phyloP scores from a whole-genome alignment of 1,140 invertebrate genomes.

The Lepidurus couesii region DNA sequence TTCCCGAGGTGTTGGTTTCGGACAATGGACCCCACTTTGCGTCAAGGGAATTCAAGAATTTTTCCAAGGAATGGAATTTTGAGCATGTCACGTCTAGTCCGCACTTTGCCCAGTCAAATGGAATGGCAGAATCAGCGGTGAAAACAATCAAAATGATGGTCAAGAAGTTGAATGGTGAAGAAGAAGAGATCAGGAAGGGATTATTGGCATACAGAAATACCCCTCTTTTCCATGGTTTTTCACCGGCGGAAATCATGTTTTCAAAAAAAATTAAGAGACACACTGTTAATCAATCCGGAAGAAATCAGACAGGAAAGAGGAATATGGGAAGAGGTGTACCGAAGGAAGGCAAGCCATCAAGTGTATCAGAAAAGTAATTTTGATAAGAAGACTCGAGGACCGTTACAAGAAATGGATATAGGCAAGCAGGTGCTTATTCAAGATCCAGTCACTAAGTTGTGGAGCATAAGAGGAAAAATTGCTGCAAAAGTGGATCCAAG shows the following conservation, averaged over 20 bases:
- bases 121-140: no score
- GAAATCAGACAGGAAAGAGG: background rate
- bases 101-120: conserved; percentile 45
- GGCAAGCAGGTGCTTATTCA: conserved; percentile 27
- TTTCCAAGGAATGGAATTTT: conserved; percentile 45
- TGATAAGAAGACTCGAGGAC: background rate
- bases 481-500: background rate
- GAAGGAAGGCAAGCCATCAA: conserved; percentile 1
- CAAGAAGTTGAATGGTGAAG: background rate
- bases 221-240: conserved; percentile 14
- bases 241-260: conserved; percentile 24
- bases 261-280: background rate
- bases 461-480: conserved; percentile 23
- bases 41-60: conserved; percentile 44
- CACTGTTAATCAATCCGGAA: conserved; percentile 17
- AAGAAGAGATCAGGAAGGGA: conserved; percentile 26
- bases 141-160: conserved; percentile 34
- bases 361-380: background rate
- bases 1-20: conserved; percentile 44
- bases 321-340: background rate
- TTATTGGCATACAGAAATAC: conserved; percentile 26
- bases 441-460: conserved; percentile 29
- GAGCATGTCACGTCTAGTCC: conserved; percentile 37
- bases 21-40: conserved; percentile 48
- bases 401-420: conserved; percentile 18